Conservation (phyloP, 2,888 invertebrate species). For the Graphium colonna region DNA sequence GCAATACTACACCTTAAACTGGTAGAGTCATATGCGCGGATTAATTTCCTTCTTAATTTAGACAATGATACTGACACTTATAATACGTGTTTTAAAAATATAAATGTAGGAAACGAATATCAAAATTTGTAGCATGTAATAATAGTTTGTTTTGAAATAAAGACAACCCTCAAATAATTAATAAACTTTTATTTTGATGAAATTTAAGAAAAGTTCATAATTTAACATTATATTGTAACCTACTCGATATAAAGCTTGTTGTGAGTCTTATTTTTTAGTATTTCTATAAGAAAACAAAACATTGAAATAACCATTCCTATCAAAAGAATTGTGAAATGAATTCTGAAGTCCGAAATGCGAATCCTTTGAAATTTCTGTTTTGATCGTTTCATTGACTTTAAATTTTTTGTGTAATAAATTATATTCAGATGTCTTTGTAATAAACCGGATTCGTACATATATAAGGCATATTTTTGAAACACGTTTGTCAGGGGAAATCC, state of each 20-base stretch:
- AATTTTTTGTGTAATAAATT: slow-evolving; percentile 32
- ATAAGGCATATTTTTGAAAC: slow-evolving; percentile 40
- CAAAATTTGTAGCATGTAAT: no score
- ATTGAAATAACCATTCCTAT: slow-evolving; percentile 40
- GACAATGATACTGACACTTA: no score
- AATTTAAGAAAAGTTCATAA: no score
- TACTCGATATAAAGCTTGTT: neutral
- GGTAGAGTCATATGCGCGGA: no score
- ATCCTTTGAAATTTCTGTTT: slow-evolving; percentile 32
- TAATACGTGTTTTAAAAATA: no score
- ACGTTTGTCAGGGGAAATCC: slow-evolving; percentile 44
- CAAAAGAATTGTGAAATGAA: slow-evolving; percentile 42
- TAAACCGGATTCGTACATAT: slow-evolving; percentile 49
- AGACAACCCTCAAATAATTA: no score
- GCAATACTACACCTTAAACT: no score
- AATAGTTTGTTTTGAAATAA: no score
- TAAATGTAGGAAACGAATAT: no score
- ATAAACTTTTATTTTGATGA: no score
- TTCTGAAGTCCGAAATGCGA: slow-evolving; percentile 37
- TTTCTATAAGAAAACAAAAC: slow-evolving; percentile 43
- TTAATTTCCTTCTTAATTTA: no score
- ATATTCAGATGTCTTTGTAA: slow-evolving; percentile 36
- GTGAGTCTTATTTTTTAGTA: neutral
- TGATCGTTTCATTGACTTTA: slow-evolving; percentile 21
- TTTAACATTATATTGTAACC: neutral